Evolutionary conservation across 2,888 invertebrate species (phyloP), one percentile per base, ranked within the genome.

Genomic region (Luperina testacea): DNA sequence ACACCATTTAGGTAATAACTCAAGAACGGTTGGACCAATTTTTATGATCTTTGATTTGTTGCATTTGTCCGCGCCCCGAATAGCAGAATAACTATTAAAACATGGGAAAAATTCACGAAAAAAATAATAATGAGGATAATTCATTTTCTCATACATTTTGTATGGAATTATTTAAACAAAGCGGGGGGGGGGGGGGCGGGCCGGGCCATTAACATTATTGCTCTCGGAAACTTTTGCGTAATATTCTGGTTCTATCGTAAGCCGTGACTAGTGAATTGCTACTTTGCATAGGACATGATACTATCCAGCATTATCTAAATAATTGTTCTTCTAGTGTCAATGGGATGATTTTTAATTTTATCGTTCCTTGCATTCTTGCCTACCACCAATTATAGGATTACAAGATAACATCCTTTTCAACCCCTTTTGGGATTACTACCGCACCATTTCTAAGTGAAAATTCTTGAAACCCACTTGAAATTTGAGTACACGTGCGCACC

Each of bases 401-500:
- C 27, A 48, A 64, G 5, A 77, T n/a, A 57, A 15, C 20, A 38
- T 32, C 15, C 45, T 48, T 48, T 13, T 13, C 15, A 76, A 65
- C 6, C 5, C 42, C 24, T 65, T 59, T 13, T 57, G 20, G 24
- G 0, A 45, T 57, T 17, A 32, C n/a, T 11, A 13, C 27, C 15
- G 9, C 45, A 5, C 24, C 27, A 72, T 70, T 80, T 57, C n/a
- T 42, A 61, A 61, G 57, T 24, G 53, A 61, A 74, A 32, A 64
- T 73, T 64, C 61, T 20, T 17, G 27, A 82, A 80, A 71, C 9
- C 38, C 64, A 63, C 57, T 81, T 61, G 75, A 72, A 71, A 85
- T 75, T 69, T 64, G 59, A 74, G 59, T 64, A 57, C 81, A 63
- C 69, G 67, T 73, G 48, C 53, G 61, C 61, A n/a, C 53, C 38